phyloP scores from a whole-genome alignment of 2,113 vertebrate species.

The Tamias sibiricus region DNA sequence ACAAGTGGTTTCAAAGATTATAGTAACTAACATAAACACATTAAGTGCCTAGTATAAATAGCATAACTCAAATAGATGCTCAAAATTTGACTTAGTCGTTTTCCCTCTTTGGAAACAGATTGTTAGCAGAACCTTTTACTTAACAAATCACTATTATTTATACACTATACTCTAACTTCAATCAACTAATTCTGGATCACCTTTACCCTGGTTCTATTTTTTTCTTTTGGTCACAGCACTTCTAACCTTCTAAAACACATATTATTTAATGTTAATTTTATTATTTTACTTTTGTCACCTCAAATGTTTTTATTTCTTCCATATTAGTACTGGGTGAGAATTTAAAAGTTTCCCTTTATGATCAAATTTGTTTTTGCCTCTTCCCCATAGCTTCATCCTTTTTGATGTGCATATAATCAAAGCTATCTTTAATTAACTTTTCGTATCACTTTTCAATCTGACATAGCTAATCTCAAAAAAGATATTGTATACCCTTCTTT shows the following conservation, averaged over 20 bases:
- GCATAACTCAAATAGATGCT: background rate
- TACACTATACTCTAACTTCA: background rate
- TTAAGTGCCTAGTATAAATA: background rate
- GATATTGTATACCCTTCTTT: background rate
- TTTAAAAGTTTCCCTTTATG: background rate
- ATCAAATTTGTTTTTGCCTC: background rate
- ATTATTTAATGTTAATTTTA: background rate
- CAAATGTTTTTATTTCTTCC: background rate
- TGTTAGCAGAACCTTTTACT: background rate
- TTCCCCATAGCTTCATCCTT: background rate
- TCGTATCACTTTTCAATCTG: background rate
- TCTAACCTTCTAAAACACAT: background rate
- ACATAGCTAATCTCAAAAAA: background rate
- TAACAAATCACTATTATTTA: background rate
- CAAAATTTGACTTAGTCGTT: background rate
- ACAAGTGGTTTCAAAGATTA: too few relatives aligned
- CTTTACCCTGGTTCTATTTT: background rate
- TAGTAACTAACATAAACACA: background rate
- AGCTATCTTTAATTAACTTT: background rate
- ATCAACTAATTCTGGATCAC: conserved; percentile 1
- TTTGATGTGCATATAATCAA: background rate
- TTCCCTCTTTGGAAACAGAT: background rate
- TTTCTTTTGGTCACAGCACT: background rate
- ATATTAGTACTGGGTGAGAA: background rate
- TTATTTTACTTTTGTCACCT: too few relatives aligned